phyloP scores from a whole-genome alignment of 2,888 invertebrate species.

The Rotaria magnacalcarata region DNA sequence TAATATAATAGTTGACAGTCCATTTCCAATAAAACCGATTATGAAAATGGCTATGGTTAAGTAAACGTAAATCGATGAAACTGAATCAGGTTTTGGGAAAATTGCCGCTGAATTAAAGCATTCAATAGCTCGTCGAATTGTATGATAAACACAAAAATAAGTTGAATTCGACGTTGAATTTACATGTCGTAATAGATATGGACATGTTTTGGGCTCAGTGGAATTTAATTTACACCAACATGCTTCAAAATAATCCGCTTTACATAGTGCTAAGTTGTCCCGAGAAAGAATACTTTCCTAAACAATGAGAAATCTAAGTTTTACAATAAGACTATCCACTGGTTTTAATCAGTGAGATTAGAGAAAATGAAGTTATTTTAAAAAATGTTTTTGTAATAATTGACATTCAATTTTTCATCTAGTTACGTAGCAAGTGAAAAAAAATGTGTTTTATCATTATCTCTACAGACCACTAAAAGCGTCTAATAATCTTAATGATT shows the following conservation, averaged over 20 bases:
- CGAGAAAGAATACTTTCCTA: too few species aligned
- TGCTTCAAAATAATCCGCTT: background rate
- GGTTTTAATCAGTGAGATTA: too few species aligned
- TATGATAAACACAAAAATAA: constrained; percentile 10
- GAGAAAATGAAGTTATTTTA: too few species aligned
- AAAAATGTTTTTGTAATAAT: too few species aligned
- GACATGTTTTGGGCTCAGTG: background rate
- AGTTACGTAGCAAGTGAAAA: too few species aligned
- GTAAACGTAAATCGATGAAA: background rate
- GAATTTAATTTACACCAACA: background rate
- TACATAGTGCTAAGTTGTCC: background rate
- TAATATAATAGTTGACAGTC: background rate
- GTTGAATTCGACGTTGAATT: background rate
- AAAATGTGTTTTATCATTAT: too few species aligned
- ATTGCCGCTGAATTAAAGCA: background rate
- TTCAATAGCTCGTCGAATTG: background rate
- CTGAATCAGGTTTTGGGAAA: background rate
- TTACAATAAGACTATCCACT: too few species aligned
- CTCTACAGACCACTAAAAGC: too few species aligned
- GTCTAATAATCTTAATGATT: too few species aligned
- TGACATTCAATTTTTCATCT: too few species aligned
- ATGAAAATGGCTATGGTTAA: background rate
- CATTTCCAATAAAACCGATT: background rate
- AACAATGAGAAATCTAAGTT: too few species aligned
- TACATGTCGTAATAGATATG: background rate